These are phyloP conservation scores for Drosophila kohkoa DNA, from an alignment of 1,140 invertebrate genomes.

Conservation along the genomic window DNA sequence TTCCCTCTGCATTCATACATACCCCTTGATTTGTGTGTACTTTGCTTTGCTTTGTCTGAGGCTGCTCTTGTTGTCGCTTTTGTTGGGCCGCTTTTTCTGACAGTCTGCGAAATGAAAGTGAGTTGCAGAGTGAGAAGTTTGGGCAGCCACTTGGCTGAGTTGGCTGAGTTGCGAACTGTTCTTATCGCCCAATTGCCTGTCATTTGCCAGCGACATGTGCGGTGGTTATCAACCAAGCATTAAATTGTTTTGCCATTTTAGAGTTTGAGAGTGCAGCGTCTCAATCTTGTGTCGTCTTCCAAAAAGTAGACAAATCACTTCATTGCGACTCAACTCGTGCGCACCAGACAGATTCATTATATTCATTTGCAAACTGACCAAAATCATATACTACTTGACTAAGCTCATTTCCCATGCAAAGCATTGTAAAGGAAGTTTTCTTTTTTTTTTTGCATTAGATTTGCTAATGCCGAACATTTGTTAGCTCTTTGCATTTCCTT, in stretches of 20 bases:
- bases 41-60: slow-evolving; percentile 32
- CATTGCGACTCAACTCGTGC: slow-evolving; percentile 43
- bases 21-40: slow-evolving; percentile 3
- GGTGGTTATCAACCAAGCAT: slow-evolving; percentile 80
- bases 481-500: slow-evolving; percentile 5
- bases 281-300: slow-evolving; percentile 1
- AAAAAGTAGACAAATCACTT: slow-evolving; percentile 37
- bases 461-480: slow-evolving; percentile 51
- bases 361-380: slow-evolving; percentile 15
- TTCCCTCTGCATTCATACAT: neutral
- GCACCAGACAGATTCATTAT: slow-evolving; percentile 38
- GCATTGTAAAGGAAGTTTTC: slow-evolving; percentile 40
- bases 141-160: neutral
- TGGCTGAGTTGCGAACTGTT: slow-evolving; percentile 40
- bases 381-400: neutral
- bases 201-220: slow-evolving; percentile 69
- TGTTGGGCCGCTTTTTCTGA: slow-evolving; percentile 50
- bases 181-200: slow-evolving; percentile 61
- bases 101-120: slow-evolving; percentile 58
- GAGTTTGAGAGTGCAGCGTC: slow-evolving; percentile 47
- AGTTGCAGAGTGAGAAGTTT: slow-evolving; percentile 12
- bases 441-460: slow-evolving; percentile 44
- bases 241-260: slow-evolving; percentile 80
- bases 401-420: slow-evolving; percentile 73
- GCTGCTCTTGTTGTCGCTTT: neutral